Base-by-base conservation (phyloP, 2,888 invertebrate species). In the Spodoptera littoralis region DNA sequence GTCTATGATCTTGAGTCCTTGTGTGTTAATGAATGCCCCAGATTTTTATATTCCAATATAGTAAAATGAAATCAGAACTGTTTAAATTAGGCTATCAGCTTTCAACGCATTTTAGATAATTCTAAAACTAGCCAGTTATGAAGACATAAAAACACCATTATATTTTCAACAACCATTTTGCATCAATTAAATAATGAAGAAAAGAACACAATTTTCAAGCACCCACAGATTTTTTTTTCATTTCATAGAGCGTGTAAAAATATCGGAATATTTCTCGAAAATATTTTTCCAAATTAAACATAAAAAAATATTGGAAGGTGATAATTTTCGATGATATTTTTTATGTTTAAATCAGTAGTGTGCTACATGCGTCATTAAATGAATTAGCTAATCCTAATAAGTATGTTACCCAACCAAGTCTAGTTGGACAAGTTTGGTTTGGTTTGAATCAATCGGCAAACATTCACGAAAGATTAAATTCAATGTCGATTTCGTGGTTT, bases 401-500 rank as follows among this genome's bases (percentile, higher is more conserved):
- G 5, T 5, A 27, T 3, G 50, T 72, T 57, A 50, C 59, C 11
- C 44, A 56, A 63, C 13, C 24, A 43, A 9, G 45, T 36, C 9
- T 9, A 36, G 36, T 36, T 8, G 1, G 36, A 36, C 36, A 9
- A 36, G 36, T 4, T 51, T 56, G 43, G 46, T 66, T 61, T 2
- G 24, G 24, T 24, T 24, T 3, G 22, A 60, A 63, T 66, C 62
- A 45, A 61, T 63, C 48, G 24, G 12, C 61, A 65, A 63, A 68
- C 53, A 70, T 60, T 64, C 52, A 54, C 61, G 63, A 60, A 74
- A 61, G 49, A 75, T 77, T 65, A 66, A 60, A 73, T 66, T 77
- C 62, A 76, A 76, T 70, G 76, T 62, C 70, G 56, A 53, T 73
- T 60, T 48, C 56, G 51, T 60, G 48, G 60, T 72, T 45, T 57